A percentile compares a stretch with the other conserved stretches of the same genome.
phyloP scores from a whole-genome alignment of 2,888 invertebrate genomes.

The Apoda limacodes region DNA sequence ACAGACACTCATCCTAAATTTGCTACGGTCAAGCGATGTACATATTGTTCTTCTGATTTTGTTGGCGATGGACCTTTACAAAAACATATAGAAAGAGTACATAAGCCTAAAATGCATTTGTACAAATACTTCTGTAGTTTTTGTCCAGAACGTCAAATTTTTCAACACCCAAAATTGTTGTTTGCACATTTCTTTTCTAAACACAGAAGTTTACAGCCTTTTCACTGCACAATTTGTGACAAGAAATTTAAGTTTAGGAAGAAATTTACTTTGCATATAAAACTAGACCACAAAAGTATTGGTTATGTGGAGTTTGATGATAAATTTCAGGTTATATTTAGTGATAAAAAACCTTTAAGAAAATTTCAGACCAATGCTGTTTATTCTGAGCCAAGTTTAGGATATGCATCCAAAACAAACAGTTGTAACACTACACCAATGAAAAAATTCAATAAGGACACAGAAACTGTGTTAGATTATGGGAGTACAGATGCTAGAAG shows the following conservation, averaged over 20 bases:
- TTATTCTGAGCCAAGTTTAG: constrained; percentile 2
- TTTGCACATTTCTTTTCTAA: constrained; percentile 42
- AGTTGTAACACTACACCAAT: constrained; percentile 1
- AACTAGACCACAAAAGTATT: constrained; percentile 38
- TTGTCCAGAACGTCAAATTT: constrained; percentile 29
- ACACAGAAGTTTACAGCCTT: constrained; percentile 44
- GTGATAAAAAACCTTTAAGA: constrained; percentile 35
- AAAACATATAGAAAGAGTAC: constrained; percentile 38
- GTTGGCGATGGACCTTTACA: constrained; percentile 31
- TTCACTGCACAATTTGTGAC: constrained; percentile 46
- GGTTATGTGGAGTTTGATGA: constrained; percentile 53
- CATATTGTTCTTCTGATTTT: constrained; percentile 38
- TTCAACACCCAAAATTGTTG: constrained; percentile 44
- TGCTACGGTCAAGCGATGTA: constrained; percentile 30
- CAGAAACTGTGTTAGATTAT: constrained; percentile 4
- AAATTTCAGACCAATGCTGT: constrained; percentile 29
- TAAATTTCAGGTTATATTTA: constrained; percentile 46
- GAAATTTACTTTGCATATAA: constrained; percentile 48
- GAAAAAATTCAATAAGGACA: constrained; percentile 1
- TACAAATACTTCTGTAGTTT: constrained; percentile 47
- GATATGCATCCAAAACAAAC: neutral
- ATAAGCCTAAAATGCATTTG: constrained; percentile 29
- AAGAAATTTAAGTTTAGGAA: constrained; percentile 38
- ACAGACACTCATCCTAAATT: constrained; percentile 28
- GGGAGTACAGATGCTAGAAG: constrained; percentile 1